Evolutionary conservation across 2,888 invertebrate genomes (phyloP), one percentile per base, ranked within the genome.

Genomic region (Heliconius ismenius): DNA sequence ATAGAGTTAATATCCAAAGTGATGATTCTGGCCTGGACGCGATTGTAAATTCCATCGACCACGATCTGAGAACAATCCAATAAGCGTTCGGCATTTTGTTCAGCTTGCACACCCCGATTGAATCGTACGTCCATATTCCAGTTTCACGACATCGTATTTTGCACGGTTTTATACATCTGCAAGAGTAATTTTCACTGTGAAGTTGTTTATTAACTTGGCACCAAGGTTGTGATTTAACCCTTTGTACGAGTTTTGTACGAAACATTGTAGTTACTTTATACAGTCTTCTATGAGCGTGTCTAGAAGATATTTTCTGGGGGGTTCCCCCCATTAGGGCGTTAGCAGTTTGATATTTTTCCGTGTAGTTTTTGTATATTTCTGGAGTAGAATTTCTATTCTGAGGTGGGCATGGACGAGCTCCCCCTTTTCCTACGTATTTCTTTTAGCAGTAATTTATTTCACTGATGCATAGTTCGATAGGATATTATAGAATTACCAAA

Each of bases 1-100:
- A 58, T 24, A 10, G 58, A 72, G 68, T 60, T 69, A 75, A 74
- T 81, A 76, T 72, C 75, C 72, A 76, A 78, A 76, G 78, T 81
- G 78, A 79, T 76, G 79, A 76, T 70, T 78, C 75, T 77, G 79
- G 78, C 77, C 74, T 77, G 74, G 73, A 75, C 74, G 73, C 65
- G 68, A 75, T 76, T 79, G 76, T 78, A 76, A 78, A 79, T 81
- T 79, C 76, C 81, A 76, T 76, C 77, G 80, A 80, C 79, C 79
- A 79, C 78, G 78, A 79, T 81, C 79, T 69, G 79, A 81, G 81
- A 81, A 80, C 81, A 82, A 83, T 81, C 81, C 81, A 82, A 82
- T 82, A 82, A 82, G 82, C 81, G 65, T 81, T 79, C 72, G 69
- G 79, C 76, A 79, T 80, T 81, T 79, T 81, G 80, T 78, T 80